phyloP scores from a whole-genome alignment of 2,113 vertebrate species.

The Neotragus pygmaeus region DNA sequence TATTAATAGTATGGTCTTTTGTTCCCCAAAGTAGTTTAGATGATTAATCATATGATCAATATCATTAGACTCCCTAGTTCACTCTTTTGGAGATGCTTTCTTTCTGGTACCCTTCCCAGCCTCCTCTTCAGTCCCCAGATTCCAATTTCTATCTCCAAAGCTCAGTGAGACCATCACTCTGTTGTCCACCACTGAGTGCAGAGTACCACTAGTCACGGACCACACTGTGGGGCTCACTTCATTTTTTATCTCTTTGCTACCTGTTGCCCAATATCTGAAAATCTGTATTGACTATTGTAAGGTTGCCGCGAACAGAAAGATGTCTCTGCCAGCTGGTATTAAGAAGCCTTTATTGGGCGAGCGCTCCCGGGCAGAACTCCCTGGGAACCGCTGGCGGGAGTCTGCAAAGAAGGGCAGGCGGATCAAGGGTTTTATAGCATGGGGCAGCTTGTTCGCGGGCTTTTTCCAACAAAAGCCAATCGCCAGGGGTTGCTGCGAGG shows the following conservation, averaged over 20 bases:
- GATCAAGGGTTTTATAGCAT: no score
- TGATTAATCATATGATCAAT: not conserved
- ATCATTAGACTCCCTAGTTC: not conserved
- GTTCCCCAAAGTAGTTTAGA: not conserved
- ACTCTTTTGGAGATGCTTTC: not conserved
- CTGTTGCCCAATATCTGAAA: not conserved
- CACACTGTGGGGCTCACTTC: not conserved
- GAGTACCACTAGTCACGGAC: not conserved
- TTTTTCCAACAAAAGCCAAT: no score
- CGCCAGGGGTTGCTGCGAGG: no score
- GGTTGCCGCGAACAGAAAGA: no score
- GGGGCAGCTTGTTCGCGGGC: no score
- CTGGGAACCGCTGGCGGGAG: no score
- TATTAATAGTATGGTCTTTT: not conserved
- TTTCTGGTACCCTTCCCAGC: not conserved
- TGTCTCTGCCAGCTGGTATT: no score
- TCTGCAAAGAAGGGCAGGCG: no score
- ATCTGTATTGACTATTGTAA: no score
- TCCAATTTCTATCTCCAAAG: not conserved
- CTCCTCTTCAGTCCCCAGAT: not conserved
- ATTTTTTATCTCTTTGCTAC: not conserved
- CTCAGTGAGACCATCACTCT: not conserved
- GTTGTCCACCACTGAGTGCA: not conserved
- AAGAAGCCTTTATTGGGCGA: no score
- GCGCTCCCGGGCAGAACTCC: no score